phyloP scores from a whole-genome alignment of 2,888 invertebrate genomes.

The Silvanus unidentatus region DNA sequence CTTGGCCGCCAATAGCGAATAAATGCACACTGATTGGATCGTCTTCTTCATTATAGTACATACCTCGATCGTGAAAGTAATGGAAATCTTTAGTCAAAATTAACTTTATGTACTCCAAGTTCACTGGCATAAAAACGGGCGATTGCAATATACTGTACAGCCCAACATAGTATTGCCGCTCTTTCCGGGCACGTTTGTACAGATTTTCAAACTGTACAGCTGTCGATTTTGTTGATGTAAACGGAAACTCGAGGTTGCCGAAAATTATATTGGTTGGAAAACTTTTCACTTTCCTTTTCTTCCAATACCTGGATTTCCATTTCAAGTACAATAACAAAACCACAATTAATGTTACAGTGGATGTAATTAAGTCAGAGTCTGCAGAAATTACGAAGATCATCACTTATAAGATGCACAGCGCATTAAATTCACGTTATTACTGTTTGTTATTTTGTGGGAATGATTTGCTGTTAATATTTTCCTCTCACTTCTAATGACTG shows the following conservation, averaged over 20 bases:
- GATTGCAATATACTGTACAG: conserved; percentile 20
- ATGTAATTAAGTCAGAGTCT: too few species aligned
- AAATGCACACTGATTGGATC: conserved; percentile 35
- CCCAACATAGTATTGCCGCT: conserved; percentile 26
- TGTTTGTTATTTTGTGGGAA: too few species aligned
- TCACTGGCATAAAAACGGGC: conserved; percentile 34
- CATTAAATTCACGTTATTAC: too few species aligned
- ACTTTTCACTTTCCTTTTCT: background rate
- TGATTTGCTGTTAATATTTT: too few species aligned
- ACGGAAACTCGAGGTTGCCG: background rate
- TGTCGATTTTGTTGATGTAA: background rate
- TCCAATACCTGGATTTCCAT: background rate
- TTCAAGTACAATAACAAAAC: background rate
- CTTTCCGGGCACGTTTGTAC: conserved; percentile 20
- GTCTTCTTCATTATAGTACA: conserved; percentile 30
- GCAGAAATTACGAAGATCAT: too few species aligned
- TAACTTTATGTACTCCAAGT: conserved; percentile 36
- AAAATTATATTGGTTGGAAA: background rate
- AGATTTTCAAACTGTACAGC: background rate
- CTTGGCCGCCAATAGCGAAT: conserved; percentile 32
- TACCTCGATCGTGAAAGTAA: conserved; percentile 36
- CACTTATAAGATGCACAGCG: too few species aligned
- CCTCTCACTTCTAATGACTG: too few species aligned
- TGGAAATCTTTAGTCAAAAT: conserved; percentile 39
- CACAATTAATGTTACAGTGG: too few species aligned